phyloP scores from a whole-genome alignment of 1,140 invertebrate species.

The Tetramorium alpestre region DNA sequence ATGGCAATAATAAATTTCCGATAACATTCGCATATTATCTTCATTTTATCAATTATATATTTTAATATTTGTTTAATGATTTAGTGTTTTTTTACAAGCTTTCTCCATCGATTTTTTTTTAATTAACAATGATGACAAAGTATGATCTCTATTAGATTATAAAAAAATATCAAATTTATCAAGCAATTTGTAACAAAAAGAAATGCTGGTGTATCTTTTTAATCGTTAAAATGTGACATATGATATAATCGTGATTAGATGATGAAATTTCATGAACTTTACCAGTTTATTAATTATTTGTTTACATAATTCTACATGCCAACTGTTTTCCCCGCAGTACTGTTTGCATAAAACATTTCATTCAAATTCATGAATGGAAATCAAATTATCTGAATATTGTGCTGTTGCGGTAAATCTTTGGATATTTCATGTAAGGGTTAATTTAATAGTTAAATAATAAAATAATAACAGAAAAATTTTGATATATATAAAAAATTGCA shows the following conservation, averaged over 20 bases:
- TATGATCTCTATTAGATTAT: background rate
- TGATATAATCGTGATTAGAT: background rate
- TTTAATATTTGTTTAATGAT: background rate
- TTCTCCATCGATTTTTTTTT: background rate
- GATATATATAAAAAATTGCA: background rate
- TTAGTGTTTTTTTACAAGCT: background rate
- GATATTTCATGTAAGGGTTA: background rate
- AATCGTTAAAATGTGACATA: background rate
- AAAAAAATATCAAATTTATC: background rate
- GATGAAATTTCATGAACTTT: background rate
- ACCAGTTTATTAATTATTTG: slow-evolving; percentile 15
- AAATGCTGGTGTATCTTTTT: background rate
- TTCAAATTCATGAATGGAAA: slow-evolving; percentile 32
- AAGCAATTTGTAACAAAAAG: background rate
- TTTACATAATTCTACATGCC: background rate
- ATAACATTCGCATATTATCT: background rate
- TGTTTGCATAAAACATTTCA: slow-evolving; percentile 17
- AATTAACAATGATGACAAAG: background rate
- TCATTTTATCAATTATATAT: background rate
- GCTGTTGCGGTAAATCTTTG: background rate
- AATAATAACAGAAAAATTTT: background rate
- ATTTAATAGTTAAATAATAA: background rate
- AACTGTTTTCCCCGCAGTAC: background rate
- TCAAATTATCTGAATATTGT: background rate
- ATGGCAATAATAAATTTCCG: background rate